Conservation (phyloP, 2,888 invertebrate genomes). For the Ceramica pisi region DNA sequence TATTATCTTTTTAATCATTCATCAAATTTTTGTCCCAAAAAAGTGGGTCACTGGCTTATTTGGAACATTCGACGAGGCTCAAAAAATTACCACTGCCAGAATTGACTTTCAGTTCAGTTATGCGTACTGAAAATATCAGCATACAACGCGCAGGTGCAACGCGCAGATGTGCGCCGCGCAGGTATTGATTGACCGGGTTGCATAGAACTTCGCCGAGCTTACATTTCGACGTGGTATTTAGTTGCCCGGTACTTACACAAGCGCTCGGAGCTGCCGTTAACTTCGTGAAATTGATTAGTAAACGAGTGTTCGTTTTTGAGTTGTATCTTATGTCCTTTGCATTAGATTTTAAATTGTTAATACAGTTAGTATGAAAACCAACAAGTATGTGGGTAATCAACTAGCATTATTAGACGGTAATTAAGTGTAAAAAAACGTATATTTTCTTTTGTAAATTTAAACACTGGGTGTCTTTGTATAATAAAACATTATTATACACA, state of each 20-base stretch:
- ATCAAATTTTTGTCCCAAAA: too few species aligned
- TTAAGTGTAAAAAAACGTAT: too few species aligned
- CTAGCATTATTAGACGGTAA: too few species aligned
- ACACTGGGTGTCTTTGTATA: too few species aligned
- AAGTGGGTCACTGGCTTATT: too few species aligned
- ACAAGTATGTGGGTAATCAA: background rate
- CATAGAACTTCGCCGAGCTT: background rate
- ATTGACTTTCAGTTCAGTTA: too few species aligned
- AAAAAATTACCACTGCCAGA: too few species aligned
- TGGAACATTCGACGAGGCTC: too few species aligned
- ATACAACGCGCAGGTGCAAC: constrained; percentile 1
- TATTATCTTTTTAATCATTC: too few species aligned
- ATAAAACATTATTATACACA: too few species aligned
- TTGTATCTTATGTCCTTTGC: background rate
- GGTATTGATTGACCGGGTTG: constrained; percentile 4
- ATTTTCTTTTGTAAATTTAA: too few species aligned
- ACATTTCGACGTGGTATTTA: background rate
- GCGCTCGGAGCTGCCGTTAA: background rate
- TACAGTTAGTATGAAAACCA: too few species aligned
- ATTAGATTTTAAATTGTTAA: background rate
- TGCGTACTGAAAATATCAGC: background rate
- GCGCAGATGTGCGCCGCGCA: constrained; percentile 1
- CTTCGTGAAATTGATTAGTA: background rate
- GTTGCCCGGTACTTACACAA: background rate
- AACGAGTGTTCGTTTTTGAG: background rate